Evolutionary conservation across 2,797 vertebrate species (phyloP), one percentile per base, ranked within the genome.

Genomic region (Phaenicophaeus curvirostris): DNA sequence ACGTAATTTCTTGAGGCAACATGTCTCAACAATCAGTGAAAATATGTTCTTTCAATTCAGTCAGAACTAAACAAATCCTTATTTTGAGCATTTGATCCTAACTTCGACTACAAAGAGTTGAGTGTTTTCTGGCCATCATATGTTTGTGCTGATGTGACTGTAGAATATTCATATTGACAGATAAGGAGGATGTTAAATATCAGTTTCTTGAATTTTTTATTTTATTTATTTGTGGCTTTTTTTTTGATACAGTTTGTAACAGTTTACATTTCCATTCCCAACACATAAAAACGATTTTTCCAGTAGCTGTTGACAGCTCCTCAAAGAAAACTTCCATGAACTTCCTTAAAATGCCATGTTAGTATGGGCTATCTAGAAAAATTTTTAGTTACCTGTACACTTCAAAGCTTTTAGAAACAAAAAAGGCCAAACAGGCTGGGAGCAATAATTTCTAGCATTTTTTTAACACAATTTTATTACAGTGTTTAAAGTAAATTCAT

Each of bases 131-230:
- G 31, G 4, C 3, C 5, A 53, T 65, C 15, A 2, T 20, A 31
- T n/a, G 4, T 25, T 71, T 46, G n/a, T 79, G 13, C 3, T 76
- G n/a, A 20, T 58, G 7, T 62, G 5, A 10, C 2, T 24, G 13
- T 23, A 7, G 83, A 55, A 31, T 0, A 0, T 16, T 25, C 2
- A 24, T 54, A 58, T 21, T 59, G 27, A 19, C 13, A 42, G 33
- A 63, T 18, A 61, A 57, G 11, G 2, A 80, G 4, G 6, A 73
- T 33, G 3, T 33, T 51, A 37, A 87, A 72, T 17, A 53, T 4
- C 23, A 14, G 9, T 62, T 61, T 54, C 5, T 65, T 59, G 11
- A 53, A 13, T 35, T 59, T 42, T 41, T 77, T 11, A 6, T 33
- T 46, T 51, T 72, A 8, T 12, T 15, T 20, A 31, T 28, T 84